Percentiles rank a stretch among this genome's conserved stretches.
phyloP scores from a whole-genome alignment of 2,888 invertebrate species.

The Drosophila sordidula region DNA sequence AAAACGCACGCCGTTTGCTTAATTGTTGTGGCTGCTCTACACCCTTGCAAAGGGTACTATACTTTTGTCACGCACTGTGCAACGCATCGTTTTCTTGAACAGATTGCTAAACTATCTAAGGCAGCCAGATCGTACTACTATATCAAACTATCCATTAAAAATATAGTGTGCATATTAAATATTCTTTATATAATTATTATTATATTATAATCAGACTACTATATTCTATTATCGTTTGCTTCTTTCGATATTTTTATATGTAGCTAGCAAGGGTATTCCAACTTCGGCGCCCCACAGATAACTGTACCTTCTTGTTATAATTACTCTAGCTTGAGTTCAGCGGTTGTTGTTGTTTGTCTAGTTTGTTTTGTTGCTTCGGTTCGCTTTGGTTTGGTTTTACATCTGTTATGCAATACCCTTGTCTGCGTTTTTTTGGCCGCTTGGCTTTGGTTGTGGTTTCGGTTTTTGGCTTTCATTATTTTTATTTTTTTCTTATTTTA shows the following conservation, averaged over 20 bases:
- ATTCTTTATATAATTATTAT: too few species aligned
- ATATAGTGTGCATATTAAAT: too few species aligned
- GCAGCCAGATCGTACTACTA: too few species aligned
- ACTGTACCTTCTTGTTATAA: constrained; percentile 64
- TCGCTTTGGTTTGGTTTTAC: constrained; percentile 35
- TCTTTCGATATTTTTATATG: too few species aligned
- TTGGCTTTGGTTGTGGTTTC: constrained; percentile 67
- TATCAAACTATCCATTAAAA: too few species aligned
- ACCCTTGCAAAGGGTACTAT: not conserved
- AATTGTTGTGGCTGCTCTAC: constrained; percentile 58
- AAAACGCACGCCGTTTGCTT: constrained; percentile 81
- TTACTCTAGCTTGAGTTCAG: constrained; percentile 62
- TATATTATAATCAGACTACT: too few species aligned
- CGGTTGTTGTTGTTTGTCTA: constrained; percentile 28
- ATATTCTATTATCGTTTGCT: too few species aligned
- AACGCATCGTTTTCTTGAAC: too few species aligned
- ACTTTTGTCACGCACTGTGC: not conserved
- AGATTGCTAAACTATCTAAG: too few species aligned
- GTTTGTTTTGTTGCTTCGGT: constrained; percentile 28
- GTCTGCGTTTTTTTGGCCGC: constrained; percentile 24
- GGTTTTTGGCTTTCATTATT: constrained; percentile 81
- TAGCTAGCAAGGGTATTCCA: constrained; percentile 7
- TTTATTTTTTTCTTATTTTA: constrained; percentile 29
- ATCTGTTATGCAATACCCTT: constrained; percentile 69
- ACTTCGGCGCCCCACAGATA: not conserved